Conservation (phyloP, 2,113 vertebrate species). For the Protobothrops flavoviridis region DNA sequence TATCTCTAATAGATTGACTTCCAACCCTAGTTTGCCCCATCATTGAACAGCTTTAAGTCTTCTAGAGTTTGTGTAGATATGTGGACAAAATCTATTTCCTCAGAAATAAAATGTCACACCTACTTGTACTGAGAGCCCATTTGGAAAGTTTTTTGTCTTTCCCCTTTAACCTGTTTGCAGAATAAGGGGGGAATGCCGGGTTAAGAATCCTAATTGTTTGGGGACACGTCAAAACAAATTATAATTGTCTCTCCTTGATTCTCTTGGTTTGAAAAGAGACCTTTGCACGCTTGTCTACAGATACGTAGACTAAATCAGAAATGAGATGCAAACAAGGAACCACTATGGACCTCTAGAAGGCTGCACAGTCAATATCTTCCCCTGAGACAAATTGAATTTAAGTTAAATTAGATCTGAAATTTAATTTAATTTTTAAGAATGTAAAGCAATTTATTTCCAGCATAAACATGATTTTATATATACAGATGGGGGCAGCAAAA, state of each 20-base stretch:
- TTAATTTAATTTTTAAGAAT: not conserved
- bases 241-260: not conserved
- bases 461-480: not conserved
- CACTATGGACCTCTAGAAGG: not conserved
- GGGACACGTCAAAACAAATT: not conserved
- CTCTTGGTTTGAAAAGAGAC: not conserved
- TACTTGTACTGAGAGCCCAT: not conserved
- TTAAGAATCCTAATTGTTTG: not conserved
- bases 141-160: not conserved
- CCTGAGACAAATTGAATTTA: not conserved
- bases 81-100: not conserved
- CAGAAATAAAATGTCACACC: not conserved
- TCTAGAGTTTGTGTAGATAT: not conserved
- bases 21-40: not conserved
- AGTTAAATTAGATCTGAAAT: not conserved
- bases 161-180: not conserved
- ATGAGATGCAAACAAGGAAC: not conserved
- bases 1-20: not conserved
- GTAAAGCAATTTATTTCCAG: not conserved
- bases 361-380: not conserved
- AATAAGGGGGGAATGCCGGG: not conserved
- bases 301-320: not conserved
- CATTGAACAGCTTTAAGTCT: not conserved
- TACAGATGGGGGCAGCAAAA: not conserved
- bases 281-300: not conserved